Conservation (phyloP, 2,888 invertebrate species). For the Cryptus viduatorius region DNA sequence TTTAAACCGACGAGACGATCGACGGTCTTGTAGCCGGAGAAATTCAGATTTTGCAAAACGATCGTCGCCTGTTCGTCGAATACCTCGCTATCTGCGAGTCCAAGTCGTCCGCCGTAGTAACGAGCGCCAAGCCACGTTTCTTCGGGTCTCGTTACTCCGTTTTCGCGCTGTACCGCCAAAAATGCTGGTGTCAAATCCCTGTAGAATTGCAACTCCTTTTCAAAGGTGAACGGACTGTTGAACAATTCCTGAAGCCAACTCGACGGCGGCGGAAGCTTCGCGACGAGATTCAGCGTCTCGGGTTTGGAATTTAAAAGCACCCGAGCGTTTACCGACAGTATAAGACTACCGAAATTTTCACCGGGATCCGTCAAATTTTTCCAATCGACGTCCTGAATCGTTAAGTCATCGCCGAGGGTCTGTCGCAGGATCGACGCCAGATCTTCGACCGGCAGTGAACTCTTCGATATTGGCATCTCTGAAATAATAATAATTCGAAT, state of each 20-base stretch:
- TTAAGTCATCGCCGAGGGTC: constrained; percentile 72
- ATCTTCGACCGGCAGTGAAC: constrained; percentile 75
- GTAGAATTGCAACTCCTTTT: constrained; percentile 82
- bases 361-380: constrained; percentile 82
- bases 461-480: constrained; percentile 73
- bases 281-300: constrained; percentile 78
- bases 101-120: constrained; percentile 80
- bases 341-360: constrained; percentile 83
- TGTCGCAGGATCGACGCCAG: constrained; percentile 75
- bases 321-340: constrained; percentile 78
- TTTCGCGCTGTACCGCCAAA: constrained; percentile 74
- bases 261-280: constrained; percentile 82
- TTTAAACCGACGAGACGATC: constrained; percentile 81
- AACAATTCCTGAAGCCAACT: constrained; percentile 80
- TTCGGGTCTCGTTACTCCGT: constrained; percentile 73
- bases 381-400: constrained; percentile 78
- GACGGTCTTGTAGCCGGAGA: constrained; percentile 76
- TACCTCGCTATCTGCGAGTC: constrained; percentile 71
- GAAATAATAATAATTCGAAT: constrained; percentile 21
- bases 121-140: constrained; percentile 76
- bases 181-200: constrained; percentile 77
- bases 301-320: constrained; percentile 69
- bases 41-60: constrained; percentile 81
- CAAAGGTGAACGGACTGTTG: constrained; percentile 81
- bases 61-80: constrained; percentile 82